Base-by-base conservation (phyloP, 2,113 vertebrate genomes). In the Calidris pygmaea region DNA sequence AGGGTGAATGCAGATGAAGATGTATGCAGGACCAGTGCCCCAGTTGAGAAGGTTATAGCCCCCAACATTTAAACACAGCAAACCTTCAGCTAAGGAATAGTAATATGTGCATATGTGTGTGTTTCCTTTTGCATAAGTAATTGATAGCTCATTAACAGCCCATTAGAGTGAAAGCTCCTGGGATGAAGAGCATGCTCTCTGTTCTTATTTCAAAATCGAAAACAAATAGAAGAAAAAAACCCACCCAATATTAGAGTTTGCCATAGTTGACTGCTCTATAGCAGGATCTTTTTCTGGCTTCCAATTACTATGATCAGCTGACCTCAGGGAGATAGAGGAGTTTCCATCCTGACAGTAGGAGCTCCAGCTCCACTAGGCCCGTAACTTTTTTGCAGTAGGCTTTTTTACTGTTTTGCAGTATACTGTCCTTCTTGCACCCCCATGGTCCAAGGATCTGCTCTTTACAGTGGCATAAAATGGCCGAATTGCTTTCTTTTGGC, bases 81-180 rank as follows among this genome's bases (percentile, higher is more conserved):
- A 71, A 48, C 10, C 35, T 90, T 87, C 66, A 93, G 70, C 72
- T 89, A 72, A 87, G 73, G 66, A 87, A 79, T 9, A 58, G 59
- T 14, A 86, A 85, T 52, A 68, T 66, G 59, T 67, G 79, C 62
- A 37, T 79, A 53, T 60, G 23, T 82, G 43, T 93, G 81, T 48
- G 83, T 94, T 96, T 93, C 30, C 43, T 77, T 95, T 78, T 83
- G 75, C 67, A 90, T 95, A 95, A 86, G 74, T 96, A 92, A 95
- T 87, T 90, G 74, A 87, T 85, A 97, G 65, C 70, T 97, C 85
- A 88, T 96, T 97, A 94, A 87, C 80, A 96, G 87, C 50, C 66
- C 56, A 70, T 75, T 70, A 81, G 67, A 90, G 82, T 63, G 73
- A 95, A 96, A 94, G 65, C 74, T 82, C 85, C 50, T 81, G 93